These are phyloP conservation scores for Callyntrura sp. DNA, from an alignment of 2,888 invertebrate species.

Conservation along the genomic window DNA sequence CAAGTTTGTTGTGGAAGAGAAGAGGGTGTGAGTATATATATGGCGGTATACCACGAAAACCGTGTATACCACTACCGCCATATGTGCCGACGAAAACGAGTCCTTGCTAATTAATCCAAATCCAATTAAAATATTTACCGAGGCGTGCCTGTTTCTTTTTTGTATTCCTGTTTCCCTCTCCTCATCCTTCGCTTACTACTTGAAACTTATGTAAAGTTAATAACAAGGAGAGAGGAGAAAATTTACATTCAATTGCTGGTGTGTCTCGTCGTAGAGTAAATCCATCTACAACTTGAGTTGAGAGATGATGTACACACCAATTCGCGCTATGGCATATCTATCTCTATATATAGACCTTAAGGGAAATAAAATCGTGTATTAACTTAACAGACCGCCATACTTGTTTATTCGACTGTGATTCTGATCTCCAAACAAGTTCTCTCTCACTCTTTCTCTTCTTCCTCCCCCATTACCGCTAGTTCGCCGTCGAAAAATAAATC, in stretches of 20 bases:
- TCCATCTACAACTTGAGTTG: not conserved
- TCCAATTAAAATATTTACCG: conserved; percentile 75
- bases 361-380: not conserved
- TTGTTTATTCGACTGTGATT: conserved; percentile 50
- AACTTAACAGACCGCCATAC: not conserved
- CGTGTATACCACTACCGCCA: not conserved
- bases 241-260: conserved; percentile 47
- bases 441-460: conserved; percentile 37
- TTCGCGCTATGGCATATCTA: not conserved
- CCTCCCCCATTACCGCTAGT: not conserved
- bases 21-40: not conserved
- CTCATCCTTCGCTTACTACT: conserved; percentile 11
- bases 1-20: conserved; percentile 3
- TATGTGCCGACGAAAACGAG: conserved; percentile 17
- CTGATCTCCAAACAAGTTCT: conserved; percentile 42
- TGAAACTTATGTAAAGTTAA: not conserved
- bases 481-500: conserved; percentile 44
- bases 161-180: too few relatives aligned
- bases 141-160: not conserved
- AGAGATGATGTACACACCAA: not conserved
- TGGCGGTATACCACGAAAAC: conserved; percentile 9
- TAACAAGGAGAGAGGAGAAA: not conserved
- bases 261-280: not conserved
- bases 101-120: conserved; percentile 69
- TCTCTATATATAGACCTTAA: not conserved